These are phyloP conservation scores for Seriola quinqueradiata DNA, from an alignment of 2,113 vertebrate genomes.

Conservation along the genomic window DNA sequence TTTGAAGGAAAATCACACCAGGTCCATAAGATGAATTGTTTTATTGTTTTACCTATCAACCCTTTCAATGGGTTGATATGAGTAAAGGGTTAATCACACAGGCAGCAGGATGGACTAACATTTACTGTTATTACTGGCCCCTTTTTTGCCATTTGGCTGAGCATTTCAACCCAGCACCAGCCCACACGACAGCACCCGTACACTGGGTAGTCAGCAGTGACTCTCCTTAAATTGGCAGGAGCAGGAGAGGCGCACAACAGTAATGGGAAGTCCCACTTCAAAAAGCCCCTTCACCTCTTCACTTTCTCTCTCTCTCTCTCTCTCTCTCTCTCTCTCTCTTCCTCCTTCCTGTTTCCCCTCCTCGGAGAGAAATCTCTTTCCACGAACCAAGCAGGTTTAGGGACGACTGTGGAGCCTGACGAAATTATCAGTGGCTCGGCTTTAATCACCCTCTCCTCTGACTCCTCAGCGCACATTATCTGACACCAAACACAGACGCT, in stretches of 20 bases:
- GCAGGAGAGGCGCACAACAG: slow-evolving; percentile 70
- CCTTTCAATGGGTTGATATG: neutral
- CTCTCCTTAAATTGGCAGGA: slow-evolving; percentile 65
- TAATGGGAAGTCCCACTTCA: slow-evolving; percentile 80
- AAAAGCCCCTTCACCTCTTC: slow-evolving; percentile 65
- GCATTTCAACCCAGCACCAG: slow-evolving; percentile 39
- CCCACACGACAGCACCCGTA: slow-evolving; percentile 27
- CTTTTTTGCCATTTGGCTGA: slow-evolving; percentile 41
- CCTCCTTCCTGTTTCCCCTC: slow-evolving; percentile 70
- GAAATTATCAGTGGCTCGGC: slow-evolving; percentile 84
- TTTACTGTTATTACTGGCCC: slow-evolving; percentile 5
- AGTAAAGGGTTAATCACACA: slow-evolving; percentile 27
- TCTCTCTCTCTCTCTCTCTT: slow-evolving; percentile 52
- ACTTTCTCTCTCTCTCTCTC: slow-evolving; percentile 54
- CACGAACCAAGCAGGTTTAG: slow-evolving; percentile 80
- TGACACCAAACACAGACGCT: slow-evolving; percentile 83
- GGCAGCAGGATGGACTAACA: slow-evolving; percentile 12
- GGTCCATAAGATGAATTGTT: neutral
- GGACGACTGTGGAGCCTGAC: slow-evolving; percentile 83
- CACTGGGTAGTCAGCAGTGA: slow-evolving; percentile 39
- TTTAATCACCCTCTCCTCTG: slow-evolving; percentile 85
- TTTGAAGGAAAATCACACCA: neutral
- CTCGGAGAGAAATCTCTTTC: slow-evolving; percentile 84
- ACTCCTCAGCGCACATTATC: slow-evolving; percentile 84
- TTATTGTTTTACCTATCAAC: neutral